These are phyloP conservation scores for Barypeithes pellucidus DNA, from an alignment of 2,888 invertebrate species.

Conservation along the genomic window DNA sequence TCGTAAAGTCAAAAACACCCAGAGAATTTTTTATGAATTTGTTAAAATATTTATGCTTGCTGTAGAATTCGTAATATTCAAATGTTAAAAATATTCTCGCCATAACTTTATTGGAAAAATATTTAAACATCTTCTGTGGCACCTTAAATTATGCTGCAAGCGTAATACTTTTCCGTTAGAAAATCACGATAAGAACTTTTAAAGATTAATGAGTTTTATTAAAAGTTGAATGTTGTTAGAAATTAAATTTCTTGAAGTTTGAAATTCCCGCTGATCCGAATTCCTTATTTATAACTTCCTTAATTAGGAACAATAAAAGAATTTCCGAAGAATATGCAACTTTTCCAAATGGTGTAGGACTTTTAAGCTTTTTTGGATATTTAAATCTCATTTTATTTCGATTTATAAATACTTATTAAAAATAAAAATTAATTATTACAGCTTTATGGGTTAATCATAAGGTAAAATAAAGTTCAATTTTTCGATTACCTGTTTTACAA, in stretches of 20 bases:
- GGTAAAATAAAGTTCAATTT: too few species aligned
- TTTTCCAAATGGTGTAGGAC: background rate
- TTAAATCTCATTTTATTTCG: too few species aligned
- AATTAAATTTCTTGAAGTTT: constrained; percentile 26
- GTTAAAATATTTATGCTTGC: too few species aligned
- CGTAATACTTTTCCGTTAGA: background rate
- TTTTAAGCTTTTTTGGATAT: background rate
- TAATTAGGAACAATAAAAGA: constrained; percentile 17
- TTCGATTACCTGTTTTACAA: too few species aligned
- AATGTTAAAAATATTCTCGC: background rate
- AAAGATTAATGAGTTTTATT: constrained; percentile 23
- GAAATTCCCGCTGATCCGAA: constrained; percentile 13
- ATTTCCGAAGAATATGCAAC: constrained; percentile 2
- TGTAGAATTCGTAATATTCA: too few species aligned
- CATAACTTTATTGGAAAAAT: constrained; percentile 2
- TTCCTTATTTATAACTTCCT: constrained; percentile 24
- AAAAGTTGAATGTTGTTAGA: constrained; percentile 19
- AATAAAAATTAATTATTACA: too few species aligned
- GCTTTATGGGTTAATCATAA: too few species aligned
- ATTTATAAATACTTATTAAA: too few species aligned
- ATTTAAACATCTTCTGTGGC: background rate
- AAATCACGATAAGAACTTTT: constrained; percentile 14
- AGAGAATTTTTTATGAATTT: too few species aligned
- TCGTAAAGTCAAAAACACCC: too few species aligned
- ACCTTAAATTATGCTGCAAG: constrained; percentile 1